Percentiles rank a stretch among this genome's conserved stretches.
Conservation (phyloP, 2,797 vertebrate genomes). For the Scyliorhinus canicula region DNA sequence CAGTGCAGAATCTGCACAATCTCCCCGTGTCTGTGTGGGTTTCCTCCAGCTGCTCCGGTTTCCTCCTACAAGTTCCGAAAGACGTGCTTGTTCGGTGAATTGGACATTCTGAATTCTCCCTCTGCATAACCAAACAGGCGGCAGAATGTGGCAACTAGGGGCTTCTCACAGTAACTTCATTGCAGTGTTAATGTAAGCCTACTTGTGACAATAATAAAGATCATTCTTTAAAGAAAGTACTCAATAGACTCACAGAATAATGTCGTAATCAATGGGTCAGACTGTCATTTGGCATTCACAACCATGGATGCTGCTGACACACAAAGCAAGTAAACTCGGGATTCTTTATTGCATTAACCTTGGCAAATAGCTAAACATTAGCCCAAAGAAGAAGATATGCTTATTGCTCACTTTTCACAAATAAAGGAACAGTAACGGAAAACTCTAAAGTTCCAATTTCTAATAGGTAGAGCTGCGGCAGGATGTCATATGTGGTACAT, state of each 20-base stretch:
- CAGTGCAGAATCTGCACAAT: too few relatives aligned
- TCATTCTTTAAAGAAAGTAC: too few relatives aligned
- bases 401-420: background rate
- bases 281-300: background rate
- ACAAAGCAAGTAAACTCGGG: background rate
- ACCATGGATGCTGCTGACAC: background rate
- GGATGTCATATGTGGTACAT: background rate
- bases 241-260: background rate
- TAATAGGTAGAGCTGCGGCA: background rate
- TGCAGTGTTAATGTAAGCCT: too few relatives aligned
- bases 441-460: background rate
- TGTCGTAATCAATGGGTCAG: background rate
- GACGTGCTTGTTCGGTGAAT: too few relatives aligned
- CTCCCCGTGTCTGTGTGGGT: too few relatives aligned
- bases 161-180: too few relatives aligned
- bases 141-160: too few relatives aligned
- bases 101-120: too few relatives aligned
- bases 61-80: too few relatives aligned
- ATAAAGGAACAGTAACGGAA: background rate
- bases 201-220: too few relatives aligned
- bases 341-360: background rate
- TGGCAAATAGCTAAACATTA: background rate
- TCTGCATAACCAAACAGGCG: too few relatives aligned
- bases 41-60: too few relatives aligned
- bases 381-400: background rate